These are phyloP conservation scores for Athalia circularis DNA, from an alignment of 2,888 invertebrate species.

Conservation along the genomic window DNA sequence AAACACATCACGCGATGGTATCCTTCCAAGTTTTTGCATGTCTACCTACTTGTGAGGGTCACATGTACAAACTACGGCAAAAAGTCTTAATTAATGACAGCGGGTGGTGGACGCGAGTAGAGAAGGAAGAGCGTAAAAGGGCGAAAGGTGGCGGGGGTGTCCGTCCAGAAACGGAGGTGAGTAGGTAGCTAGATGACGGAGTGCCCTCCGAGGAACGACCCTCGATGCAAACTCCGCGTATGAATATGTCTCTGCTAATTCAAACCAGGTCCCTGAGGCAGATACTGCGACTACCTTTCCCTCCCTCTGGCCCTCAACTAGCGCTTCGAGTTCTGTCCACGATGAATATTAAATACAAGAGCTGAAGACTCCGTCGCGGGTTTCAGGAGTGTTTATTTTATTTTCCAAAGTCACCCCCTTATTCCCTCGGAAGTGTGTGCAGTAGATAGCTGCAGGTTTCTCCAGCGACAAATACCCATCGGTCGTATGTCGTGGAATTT, in stretches of 20 bases:
- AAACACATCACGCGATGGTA: slow-evolving; percentile 42
- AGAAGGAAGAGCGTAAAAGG: slow-evolving; percentile 48
- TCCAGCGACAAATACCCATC: slow-evolving; percentile 59
- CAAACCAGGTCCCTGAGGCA: slow-evolving; percentile 74
- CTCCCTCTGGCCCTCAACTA: slow-evolving; percentile 24
- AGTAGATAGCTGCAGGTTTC: neutral
- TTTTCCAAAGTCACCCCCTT: neutral
- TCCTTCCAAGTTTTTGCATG: slow-evolving; percentile 66
- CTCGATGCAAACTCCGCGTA: slow-evolving; percentile 74
- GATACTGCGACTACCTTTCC: slow-evolving; percentile 57
- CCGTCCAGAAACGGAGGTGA: slow-evolving; percentile 57
- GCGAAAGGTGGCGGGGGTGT: slow-evolving; percentile 60
- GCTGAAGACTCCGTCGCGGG: neutral
- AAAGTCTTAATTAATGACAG: slow-evolving; percentile 74
- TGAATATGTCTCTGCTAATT: slow-evolving; percentile 75
- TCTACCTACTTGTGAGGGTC: slow-evolving; percentile 70
- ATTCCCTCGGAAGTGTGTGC: neutral
- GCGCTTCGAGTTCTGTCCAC: slow-evolving; percentile 62
- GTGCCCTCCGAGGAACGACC: slow-evolving; percentile 74
- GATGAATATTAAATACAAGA: slow-evolving; percentile 72
- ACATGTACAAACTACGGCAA: slow-evolving; percentile 61
- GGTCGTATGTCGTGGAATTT: slow-evolving; percentile 68
- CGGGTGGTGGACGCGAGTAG: slow-evolving; percentile 53
- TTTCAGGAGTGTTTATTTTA: slow-evolving; percentile 7
- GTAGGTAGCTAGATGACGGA: slow-evolving; percentile 72